phyloP scores from a whole-genome alignment of 1,140 invertebrate genomes.

The Drosophila insularis region DNA sequence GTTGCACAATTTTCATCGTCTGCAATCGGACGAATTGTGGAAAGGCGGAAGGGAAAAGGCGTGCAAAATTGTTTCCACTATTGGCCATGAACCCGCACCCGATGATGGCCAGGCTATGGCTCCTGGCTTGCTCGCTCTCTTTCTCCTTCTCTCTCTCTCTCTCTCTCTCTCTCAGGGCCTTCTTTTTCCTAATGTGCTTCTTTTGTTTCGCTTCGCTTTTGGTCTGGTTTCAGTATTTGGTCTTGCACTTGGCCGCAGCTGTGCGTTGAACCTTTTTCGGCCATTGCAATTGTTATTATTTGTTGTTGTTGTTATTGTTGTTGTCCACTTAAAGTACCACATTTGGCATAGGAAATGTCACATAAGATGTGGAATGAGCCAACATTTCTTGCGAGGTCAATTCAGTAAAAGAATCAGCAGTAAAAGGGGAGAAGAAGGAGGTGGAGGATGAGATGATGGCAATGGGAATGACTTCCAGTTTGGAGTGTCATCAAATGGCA shows the following conservation, averaged over 20 bases:
- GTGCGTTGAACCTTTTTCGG: conserved; percentile 65
- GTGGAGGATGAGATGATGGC: background rate
- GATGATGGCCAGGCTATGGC: conserved; percentile 36
- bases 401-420: conserved; percentile 16
- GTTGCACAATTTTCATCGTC: conserved; percentile 70
- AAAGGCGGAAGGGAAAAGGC: conserved; percentile 19
- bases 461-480: conserved; percentile 1
- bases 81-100: conserved; percentile 52
- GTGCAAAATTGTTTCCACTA: conserved; percentile 76
- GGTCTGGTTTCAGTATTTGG: conserved; percentile 28
- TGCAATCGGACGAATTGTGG: conserved; percentile 33
- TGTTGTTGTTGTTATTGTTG: conserved; percentile 42
- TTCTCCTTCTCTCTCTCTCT: background rate
- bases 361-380: conserved; percentile 28
- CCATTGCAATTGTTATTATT: conserved; percentile 55
- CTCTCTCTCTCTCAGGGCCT: background rate
- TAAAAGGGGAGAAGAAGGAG: conserved; percentile 1
- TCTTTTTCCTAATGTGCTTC: conserved; percentile 67
- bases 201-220: conserved; percentile 63
- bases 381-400: conserved; percentile 35
- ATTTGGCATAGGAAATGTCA: conserved; percentile 63
- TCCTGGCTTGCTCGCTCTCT: background rate
- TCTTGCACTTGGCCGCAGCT: conserved; percentile 60
- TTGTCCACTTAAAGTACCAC: conserved; percentile 67
- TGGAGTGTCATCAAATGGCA: conserved; percentile 7